phyloP scores from a whole-genome alignment of 2,113 vertebrate species.

The Boulengeromyrus knoepffleri region DNA sequence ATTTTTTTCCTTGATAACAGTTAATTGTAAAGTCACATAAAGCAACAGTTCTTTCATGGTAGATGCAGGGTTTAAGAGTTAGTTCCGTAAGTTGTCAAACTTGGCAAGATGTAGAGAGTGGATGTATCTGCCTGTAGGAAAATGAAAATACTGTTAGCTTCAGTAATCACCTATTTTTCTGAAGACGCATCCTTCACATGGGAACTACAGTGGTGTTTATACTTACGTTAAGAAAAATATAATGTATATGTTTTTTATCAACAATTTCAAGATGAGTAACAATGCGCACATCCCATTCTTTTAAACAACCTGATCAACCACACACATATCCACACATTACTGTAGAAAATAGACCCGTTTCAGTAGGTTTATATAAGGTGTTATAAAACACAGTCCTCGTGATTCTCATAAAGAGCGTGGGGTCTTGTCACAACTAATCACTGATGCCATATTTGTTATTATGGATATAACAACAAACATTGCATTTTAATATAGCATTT shows the following conservation, averaged over 20 bases:
- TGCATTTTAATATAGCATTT: neutral
- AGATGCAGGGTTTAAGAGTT: slow-evolving; percentile 50
- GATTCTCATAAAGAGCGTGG: neutral
- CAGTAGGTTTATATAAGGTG: neutral
- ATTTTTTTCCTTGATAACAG: slow-evolving; percentile 44
- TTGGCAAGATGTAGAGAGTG: slow-evolving; percentile 60
- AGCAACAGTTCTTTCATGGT: slow-evolving; percentile 52
- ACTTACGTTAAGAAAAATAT: neutral
- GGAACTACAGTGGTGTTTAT: neutral
- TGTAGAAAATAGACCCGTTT: neutral
- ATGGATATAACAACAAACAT: neutral
- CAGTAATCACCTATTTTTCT: slow-evolving; percentile 7
- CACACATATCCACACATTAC: neutral
- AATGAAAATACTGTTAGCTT: slow-evolving; percentile 57
- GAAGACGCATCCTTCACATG: neutral
- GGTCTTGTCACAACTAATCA: neutral
- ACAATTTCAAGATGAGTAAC: neutral
- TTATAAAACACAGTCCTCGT: neutral
- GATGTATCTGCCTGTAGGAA: slow-evolving; percentile 68
- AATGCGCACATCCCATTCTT: neutral
- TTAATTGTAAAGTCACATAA: slow-evolving; percentile 43
- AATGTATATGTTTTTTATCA: neutral
- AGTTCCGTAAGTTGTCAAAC: slow-evolving; percentile 57
- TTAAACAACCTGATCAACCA: neutral
- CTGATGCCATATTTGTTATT: neutral